A percentile compares a stretch with the other conserved stretches of the same genome.
Conservation (phyloP, 2,113 vertebrate genomes). For the Smithornis capensis region DNA sequence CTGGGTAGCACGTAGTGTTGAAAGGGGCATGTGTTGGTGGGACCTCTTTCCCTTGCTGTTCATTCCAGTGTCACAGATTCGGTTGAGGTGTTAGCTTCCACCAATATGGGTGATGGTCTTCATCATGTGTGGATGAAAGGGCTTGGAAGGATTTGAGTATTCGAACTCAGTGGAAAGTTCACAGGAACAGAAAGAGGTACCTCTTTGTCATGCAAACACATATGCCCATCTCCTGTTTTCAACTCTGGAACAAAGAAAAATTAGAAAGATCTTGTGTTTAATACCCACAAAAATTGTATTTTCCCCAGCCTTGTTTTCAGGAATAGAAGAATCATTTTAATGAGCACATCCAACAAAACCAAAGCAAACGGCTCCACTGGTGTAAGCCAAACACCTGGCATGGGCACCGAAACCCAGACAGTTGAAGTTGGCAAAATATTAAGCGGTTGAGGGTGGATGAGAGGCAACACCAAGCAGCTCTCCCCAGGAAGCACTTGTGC, state of each 20-base stretch:
- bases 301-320: not conserved
- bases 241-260: not conserved
- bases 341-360: not conserved
- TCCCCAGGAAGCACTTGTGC: not conserved
- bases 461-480: accelerated
- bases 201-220: not conserved
- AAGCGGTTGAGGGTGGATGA: accelerated
- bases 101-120: not conserved
- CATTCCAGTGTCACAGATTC: accelerated
- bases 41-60: not conserved
- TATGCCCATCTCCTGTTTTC: not conserved
- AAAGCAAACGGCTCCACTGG: accelerated
- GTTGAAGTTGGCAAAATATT: not conserved
- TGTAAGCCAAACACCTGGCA: not conserved
- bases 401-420: not conserved
- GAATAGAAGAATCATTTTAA: not conserved
- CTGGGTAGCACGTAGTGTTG: not conserved
- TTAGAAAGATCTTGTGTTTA: not conserved
- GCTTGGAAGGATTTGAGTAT: not conserved
- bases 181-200: not conserved
- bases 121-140: not conserved
- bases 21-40: not conserved
- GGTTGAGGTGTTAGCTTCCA: not conserved
- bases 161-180: not conserved
- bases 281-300: not conserved